phyloP scores from a whole-genome alignment of 2,113 vertebrate genomes.

The Grus americana region DNA sequence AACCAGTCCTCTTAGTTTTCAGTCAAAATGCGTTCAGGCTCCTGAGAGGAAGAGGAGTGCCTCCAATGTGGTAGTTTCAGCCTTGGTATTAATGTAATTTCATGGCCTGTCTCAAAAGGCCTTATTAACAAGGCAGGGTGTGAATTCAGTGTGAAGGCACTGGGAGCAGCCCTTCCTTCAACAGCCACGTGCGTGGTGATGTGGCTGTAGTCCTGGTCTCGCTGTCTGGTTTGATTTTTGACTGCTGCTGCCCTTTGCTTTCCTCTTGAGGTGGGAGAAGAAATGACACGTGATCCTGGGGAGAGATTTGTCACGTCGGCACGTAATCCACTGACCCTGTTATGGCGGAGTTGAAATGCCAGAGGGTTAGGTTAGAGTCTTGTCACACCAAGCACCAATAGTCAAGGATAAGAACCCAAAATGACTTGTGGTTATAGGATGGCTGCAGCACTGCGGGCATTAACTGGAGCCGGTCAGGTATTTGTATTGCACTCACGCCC shows the following conservation, averaged over 20 bases:
- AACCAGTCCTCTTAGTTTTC: neutral
- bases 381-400: neutral
- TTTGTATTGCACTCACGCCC: neutral
- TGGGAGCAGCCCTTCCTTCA: neutral
- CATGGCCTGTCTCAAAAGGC: neutral
- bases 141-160: neutral
- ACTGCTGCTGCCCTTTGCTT: neutral
- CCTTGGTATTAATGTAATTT: neutral
- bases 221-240: neutral
- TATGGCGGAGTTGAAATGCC: neutral
- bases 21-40: neutral
- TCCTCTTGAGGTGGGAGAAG: neutral
- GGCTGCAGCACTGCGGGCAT: neutral
- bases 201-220: neutral
- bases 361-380: neutral
- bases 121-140: neutral
- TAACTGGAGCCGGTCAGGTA: neutral
- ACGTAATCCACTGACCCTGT: neutral
- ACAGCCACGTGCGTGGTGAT: fast-evolving
- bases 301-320: neutral
- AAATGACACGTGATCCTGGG: neutral
- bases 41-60: neutral
- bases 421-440: neutral
- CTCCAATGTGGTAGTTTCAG: neutral
- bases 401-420: neutral